These are phyloP conservation scores for Mus spretus DNA, from an alignment of 2,797 vertebrate genomes.

Conservation along the genomic window DNA sequence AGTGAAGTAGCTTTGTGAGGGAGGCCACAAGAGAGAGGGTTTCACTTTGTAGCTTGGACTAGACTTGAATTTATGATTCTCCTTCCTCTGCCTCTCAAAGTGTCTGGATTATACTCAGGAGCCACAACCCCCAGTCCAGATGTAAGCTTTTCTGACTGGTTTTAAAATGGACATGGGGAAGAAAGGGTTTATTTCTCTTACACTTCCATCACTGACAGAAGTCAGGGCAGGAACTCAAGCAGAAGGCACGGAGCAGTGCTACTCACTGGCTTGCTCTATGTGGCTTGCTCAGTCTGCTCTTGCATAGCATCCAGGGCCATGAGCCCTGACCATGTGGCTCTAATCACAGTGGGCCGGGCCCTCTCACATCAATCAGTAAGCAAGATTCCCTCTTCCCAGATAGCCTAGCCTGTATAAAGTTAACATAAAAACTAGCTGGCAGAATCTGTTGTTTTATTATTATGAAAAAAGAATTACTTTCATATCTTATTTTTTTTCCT, in stretches of 20 bases:
- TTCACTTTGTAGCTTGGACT: not conserved
- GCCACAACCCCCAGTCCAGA: not conserved
- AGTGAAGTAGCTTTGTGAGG: not conserved
- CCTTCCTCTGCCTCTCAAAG: not conserved
- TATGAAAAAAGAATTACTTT: not conserved
- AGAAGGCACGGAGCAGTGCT: no score
- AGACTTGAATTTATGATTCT: not conserved
- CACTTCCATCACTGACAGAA: not conserved
- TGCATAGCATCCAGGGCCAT: not conserved
- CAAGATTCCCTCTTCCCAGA: not conserved
- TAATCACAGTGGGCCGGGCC: not conserved
- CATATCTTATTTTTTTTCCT: slow-evolving; percentile 8
- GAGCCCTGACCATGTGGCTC: no score
- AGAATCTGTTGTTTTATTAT: not conserved
- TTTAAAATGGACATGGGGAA: not conserved
- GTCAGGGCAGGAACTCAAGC: not conserved
- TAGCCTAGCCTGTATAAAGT: not conserved
- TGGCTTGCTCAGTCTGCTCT: no score
- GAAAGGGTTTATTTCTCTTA: not conserved
- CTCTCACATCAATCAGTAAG: not conserved
- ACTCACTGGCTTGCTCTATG: not conserved
- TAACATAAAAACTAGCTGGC: not conserved
- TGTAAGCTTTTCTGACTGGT: not conserved
- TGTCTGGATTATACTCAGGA: not conserved
- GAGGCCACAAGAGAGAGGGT: not conserved